These are phyloP conservation scores for Nomada goodeniana DNA, from an alignment of 2,888 invertebrate genomes.

Conservation along the genomic window DNA sequence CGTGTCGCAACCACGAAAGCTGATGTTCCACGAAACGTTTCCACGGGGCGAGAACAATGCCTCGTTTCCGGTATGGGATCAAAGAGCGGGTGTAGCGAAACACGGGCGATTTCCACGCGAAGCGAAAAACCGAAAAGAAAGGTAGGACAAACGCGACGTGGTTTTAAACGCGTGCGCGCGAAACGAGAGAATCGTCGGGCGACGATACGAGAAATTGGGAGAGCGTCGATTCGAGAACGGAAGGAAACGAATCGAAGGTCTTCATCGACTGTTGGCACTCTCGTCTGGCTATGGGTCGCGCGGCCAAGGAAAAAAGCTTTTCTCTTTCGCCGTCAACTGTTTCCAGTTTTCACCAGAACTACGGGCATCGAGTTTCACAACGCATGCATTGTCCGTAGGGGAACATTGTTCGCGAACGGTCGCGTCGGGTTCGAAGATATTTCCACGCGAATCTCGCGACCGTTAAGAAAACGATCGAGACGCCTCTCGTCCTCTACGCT, in stretches of 20 bases:
- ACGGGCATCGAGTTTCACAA: conserved; percentile 54
- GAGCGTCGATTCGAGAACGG: not conserved
- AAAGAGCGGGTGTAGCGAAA: not conserved
- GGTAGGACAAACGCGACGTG: not conserved
- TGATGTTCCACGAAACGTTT: not conserved
- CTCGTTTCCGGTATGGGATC: conserved; percentile 17
- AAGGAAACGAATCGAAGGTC: conserved; percentile 12
- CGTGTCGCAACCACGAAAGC: not conserved
- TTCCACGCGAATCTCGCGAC: not conserved
- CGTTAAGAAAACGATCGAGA: conserved; percentile 38
- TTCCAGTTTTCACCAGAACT: conserved; percentile 79
- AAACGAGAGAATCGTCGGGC: not conserved
- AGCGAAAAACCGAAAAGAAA: conserved; percentile 2
- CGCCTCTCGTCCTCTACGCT: conserved; percentile 43
- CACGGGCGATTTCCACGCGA: conserved; percentile 11
- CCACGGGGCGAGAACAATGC: conserved; percentile 12
- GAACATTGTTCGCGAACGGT: conserved; percentile 21
- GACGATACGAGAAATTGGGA: not conserved
- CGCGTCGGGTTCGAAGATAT: conserved; percentile 15
- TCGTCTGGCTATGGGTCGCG: conserved; percentile 68
- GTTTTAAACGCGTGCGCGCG: not conserved
- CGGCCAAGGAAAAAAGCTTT: conserved; percentile 32
- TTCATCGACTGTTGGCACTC: conserved; percentile 31
- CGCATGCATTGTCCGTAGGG: conserved; percentile 51
- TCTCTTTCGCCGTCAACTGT: conserved; percentile 43